phyloP scores from a whole-genome alignment of 2,113 vertebrate genomes.

The Ptychochromis oligacanthus region DNA sequence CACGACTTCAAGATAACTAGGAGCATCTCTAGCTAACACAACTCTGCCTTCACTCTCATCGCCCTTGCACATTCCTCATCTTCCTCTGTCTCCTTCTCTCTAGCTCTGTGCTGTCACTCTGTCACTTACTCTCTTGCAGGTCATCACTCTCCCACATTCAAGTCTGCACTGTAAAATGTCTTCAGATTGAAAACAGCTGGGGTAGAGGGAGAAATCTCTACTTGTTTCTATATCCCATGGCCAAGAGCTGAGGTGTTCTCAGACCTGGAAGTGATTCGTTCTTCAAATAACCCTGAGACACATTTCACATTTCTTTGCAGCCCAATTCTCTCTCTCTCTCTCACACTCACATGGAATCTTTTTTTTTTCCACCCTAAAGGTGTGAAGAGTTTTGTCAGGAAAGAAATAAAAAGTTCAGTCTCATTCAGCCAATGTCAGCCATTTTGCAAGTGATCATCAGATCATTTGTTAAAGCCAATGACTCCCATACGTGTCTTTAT shows the following conservation, averaged over 20 bases:
- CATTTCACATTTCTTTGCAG: constrained; percentile 46
- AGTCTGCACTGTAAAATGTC: constrained; percentile 54
- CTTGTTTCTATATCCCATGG: constrained; percentile 23
- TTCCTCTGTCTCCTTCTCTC: constrained; percentile 51
- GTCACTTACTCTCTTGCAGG: constrained; percentile 68
- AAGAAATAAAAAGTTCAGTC: constrained; percentile 48
- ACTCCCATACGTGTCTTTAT: constrained; percentile 81
- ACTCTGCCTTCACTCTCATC: neutral
- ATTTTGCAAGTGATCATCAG: constrained; percentile 75
- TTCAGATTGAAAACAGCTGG: constrained; percentile 70
- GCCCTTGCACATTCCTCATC: constrained; percentile 43
- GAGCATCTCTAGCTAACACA: constrained; percentile 25
- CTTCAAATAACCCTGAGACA: constrained; percentile 50
- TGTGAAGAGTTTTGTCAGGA: neutral
- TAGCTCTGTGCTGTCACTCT: constrained; percentile 65
- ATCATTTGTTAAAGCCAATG: constrained; percentile 79
- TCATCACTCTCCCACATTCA: constrained; percentile 72
- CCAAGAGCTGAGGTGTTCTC: constrained; percentile 54
- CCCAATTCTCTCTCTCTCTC: constrained; percentile 5
- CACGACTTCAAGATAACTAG: constrained; percentile 15
- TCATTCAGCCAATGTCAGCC: constrained; percentile 77
- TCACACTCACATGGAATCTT: constrained; percentile 46
- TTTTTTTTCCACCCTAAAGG: constrained; percentile 27
- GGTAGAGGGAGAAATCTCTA: constrained; percentile 42
- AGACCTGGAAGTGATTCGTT: constrained; percentile 67